Percentiles rank a stretch among this genome's conserved stretches.
These are phyloP conservation scores for Oscheius myriophilus DNA, from an alignment of 2,888 invertebrate genomes.

Conservation along the genomic window DNA sequence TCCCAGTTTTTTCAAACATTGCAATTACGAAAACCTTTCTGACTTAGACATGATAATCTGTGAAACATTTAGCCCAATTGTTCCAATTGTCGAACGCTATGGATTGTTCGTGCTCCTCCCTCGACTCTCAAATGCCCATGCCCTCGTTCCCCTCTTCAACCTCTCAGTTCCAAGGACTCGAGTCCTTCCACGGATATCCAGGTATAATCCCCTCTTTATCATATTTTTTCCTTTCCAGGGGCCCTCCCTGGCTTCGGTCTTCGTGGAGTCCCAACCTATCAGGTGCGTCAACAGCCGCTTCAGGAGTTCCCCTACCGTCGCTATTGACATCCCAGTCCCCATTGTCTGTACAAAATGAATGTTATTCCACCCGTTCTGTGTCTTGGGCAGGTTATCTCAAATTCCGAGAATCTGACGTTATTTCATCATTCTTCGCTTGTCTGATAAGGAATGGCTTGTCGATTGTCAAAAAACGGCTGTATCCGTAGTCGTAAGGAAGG, in stretches of 20 bases:
- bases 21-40: no score
- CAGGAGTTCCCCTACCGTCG: constrained; percentile 31
- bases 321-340: not conserved
- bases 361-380: no score
- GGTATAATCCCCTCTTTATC: not conserved
- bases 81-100: constrained; percentile 64
- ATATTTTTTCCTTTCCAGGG: not conserved
- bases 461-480: no score
- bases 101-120: constrained; percentile 63
- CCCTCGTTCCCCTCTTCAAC: no score
- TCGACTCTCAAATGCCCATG: constrained; percentile 7
- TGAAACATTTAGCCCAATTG: constrained; percentile 65
- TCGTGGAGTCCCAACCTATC: constrained; percentile 27
- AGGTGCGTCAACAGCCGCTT: constrained; percentile 14
- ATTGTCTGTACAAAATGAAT: constrained; percentile 13
- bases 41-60: no score
- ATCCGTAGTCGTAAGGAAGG: no score
- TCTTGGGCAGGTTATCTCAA: no score
- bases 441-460: no score
- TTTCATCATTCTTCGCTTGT: no score
- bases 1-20: no score
- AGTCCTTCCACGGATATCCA: constrained; percentile 3
- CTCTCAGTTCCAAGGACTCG: not conserved
- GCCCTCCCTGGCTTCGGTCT: not conserved
- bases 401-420: no score